These are phyloP conservation scores for Papilio glaucus DNA, from an alignment of 1,140 invertebrate species.

Conservation along the genomic window DNA sequence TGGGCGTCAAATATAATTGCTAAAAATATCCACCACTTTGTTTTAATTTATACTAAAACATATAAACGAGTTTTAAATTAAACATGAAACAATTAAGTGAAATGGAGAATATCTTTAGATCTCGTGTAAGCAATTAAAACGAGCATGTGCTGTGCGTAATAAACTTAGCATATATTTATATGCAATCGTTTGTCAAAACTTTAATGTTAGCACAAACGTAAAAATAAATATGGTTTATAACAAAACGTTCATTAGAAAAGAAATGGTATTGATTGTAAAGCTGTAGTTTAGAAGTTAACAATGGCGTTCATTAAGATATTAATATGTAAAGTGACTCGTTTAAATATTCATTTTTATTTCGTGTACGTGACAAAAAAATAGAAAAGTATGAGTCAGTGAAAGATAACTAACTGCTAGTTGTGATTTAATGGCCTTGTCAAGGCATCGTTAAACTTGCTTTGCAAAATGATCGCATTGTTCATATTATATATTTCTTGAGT, in stretches of 20 bases:
- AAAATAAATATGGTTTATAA: slow-evolving; percentile 28
- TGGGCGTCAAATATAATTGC: too few species aligned
- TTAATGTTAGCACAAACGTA: slow-evolving; percentile 18
- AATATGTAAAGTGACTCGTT: slow-evolving; percentile 30
- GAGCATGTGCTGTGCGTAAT: background rate
- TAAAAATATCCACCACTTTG: background rate
- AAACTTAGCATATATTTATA: slow-evolving; percentile 13
- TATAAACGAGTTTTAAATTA: background rate
- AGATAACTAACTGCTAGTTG: slow-evolving; percentile 16
- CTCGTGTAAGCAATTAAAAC: slow-evolving; percentile 30
- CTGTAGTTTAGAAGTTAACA: slow-evolving; percentile 13
- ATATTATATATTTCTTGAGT: slow-evolving; percentile 10
- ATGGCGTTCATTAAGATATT: slow-evolving; percentile 33
- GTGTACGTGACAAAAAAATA: slow-evolving; percentile 38
- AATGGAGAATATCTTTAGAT: background rate
- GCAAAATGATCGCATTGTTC: slow-evolving; percentile 24
- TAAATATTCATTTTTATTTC: slow-evolving; percentile 24
- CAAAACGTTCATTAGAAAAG: slow-evolving; percentile 34
- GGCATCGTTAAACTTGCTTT: slow-evolving; percentile 27
- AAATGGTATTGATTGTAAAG: slow-evolving; percentile 28
- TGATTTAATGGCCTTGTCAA: slow-evolving; percentile 34
- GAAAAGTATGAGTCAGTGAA: slow-evolving; percentile 23
- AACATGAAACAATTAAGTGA: background rate
- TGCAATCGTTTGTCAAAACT: slow-evolving; percentile 3
- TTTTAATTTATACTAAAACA: background rate